Conservation (phyloP, 2,113 vertebrate genomes). For the Lasiurus cinereus region DNA sequence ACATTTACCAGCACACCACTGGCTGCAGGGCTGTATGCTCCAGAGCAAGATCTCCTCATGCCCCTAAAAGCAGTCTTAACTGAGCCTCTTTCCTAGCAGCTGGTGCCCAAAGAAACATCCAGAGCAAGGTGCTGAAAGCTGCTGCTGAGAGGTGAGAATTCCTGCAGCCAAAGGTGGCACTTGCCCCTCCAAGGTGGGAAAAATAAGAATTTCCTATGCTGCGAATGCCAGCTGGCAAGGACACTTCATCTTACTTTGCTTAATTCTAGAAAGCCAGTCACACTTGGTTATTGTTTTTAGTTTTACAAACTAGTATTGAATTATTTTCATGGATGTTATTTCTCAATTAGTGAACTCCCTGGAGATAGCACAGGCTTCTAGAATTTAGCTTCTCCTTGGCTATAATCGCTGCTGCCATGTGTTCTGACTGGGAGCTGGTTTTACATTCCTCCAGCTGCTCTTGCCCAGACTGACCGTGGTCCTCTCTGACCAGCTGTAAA, state of each 20-base stretch:
- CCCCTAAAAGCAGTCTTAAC: not conserved
- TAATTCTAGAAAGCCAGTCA: conserved; percentile 82
- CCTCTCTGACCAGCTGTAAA: not conserved
- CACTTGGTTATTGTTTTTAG: conserved; percentile 79
- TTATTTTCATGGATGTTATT: conserved; percentile 83
- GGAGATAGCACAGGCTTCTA: conserved; percentile 62
- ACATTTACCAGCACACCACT: not conserved
- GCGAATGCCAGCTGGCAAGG: not conserved
- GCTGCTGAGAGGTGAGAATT: not conserved
- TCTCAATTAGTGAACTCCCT: conserved; percentile 80
- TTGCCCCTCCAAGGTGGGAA: not conserved
- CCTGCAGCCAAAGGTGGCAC: not conserved
- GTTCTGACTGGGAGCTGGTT: not conserved
- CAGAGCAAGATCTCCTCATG: not conserved
- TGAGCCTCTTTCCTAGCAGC: not conserved
- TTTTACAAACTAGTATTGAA: conserved; percentile 77
- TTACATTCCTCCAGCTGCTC: not conserved
- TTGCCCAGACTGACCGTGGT: not conserved
- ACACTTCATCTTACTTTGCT: conserved; percentile 80
- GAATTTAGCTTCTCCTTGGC: conserved; percentile 66
- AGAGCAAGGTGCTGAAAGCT: not conserved
- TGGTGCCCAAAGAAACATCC: not conserved
- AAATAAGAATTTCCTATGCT: not conserved
- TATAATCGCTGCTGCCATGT: conserved; percentile 53
- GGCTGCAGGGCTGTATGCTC: too few relatives aligned